A percentile compares a stretch with the other conserved stretches of the same genome.
Evolutionary conservation across 2,113 vertebrate species (phyloP).

Genomic region (Nycticryphes semicollaris): DNA sequence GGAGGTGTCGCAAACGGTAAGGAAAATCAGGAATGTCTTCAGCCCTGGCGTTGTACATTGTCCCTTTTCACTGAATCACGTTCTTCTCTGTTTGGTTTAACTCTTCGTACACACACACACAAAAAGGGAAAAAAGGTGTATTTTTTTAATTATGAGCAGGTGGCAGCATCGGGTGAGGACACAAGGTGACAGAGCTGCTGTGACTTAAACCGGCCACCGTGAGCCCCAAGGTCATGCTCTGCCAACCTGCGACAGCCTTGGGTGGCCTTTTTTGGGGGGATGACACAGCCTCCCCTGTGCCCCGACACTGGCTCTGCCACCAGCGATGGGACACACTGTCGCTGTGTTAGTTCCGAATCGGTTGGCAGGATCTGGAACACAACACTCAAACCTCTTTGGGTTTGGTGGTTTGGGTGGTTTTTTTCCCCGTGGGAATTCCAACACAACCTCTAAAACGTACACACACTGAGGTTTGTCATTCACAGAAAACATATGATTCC

Average conservation of each 20-base stretch:
- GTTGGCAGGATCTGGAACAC: too few relatives aligned
- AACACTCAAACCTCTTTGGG: too few relatives aligned
- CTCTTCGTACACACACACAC: background rate
- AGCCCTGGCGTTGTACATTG: fast-evolving
- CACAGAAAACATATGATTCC: background rate
- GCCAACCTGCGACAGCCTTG: background rate
- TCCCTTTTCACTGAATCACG: background rate
- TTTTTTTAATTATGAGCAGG: background rate
- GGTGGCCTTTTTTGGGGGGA: background rate
- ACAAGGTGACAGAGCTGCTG: background rate
- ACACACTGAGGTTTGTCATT: background rate
- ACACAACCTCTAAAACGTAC: background rate
- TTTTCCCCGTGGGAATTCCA: background rate
- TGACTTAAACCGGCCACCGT: background rate
- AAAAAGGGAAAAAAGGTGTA: fast-evolving
- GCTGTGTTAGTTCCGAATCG: too few relatives aligned
- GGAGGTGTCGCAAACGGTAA: fast-evolving
- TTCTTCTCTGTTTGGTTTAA: background rate
- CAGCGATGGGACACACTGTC: too few relatives aligned
- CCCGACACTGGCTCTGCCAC: too few relatives aligned
- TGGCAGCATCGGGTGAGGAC: background rate
- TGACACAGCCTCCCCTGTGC: too few relatives aligned
- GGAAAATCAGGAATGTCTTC: fast-evolving
- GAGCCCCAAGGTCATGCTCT: background rate
- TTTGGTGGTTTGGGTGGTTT: too few relatives aligned